Evolutionary conservation across 1,140 invertebrate genomes (phyloP), one percentile per base, ranked within the genome.

Genomic region (Lineus longissimus): DNA sequence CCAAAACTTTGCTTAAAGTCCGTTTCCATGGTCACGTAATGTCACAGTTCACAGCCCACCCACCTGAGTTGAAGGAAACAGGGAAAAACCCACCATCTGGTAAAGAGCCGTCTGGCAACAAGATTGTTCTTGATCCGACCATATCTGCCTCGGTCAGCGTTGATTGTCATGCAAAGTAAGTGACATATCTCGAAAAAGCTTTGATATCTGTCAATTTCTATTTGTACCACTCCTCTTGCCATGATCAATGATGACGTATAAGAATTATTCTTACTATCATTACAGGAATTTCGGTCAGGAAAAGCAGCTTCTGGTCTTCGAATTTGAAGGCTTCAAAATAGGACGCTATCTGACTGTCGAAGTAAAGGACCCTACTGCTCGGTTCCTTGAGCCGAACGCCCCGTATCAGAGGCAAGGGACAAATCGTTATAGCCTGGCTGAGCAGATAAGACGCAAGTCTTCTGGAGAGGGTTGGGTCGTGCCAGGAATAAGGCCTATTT

Each of bases 241-340:
- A n/a, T n/a, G n/a, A n/a, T n/a, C n/a, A n/a, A n/a, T n/a, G n/a
- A n/a, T n/a, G n/a, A n/a, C n/a, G n/a, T n/a, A n/a, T n/a, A n/a
- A 31, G 58, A 58, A 29, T 25, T 17, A 62, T 56, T 55, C 27
- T 30, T 57, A 29, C 40, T 55, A 19, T 22, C 6, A 30, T 45
- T 64, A 59, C 55, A 73, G 71, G 43, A 43, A 63, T 27, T 70
- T 87, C 55, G 89, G 89, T 2, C 72, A 70, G 29, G 84, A 84
- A 0, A 81, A 82, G 30, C 88, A 90, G 77, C 64, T 85, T 6
- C 81, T 87, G 47, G 70, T 85, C 31, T 87, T 86, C 59, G 73
- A 70, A 68, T 91, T 87, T 73, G 80, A 80, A 65, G 67, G 70
- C 62, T 89, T 86, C 71, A 77, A 82, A 65, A 84, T 89, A 59